Base-by-base conservation (phyloP, 2,888 invertebrate genomes). In the Lacanobia wlatinum region DNA sequence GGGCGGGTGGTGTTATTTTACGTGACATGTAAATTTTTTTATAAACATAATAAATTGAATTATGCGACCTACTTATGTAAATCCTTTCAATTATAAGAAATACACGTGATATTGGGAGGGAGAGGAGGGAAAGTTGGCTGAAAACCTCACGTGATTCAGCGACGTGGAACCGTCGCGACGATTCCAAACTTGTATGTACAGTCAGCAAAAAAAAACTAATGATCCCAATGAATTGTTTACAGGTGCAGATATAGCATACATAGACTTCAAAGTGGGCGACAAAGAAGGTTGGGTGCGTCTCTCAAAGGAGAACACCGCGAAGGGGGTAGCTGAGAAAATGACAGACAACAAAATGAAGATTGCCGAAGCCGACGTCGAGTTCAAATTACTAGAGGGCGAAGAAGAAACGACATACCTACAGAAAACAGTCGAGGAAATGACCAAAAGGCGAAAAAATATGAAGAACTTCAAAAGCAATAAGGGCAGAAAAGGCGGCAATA, bases 231-330 rank as follows among this genome's bases (percentile, higher is more conserved):
- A 2, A 16, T 62, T 62, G 8, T 38, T 50, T 14, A 59, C 43
- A 89, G 96, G 96, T 59, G 92, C 95, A 2, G 97, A 97, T 52
- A 95, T 98, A 61, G 97, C 98, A 0, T 99, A 97, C 90, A 97
- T 98, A 78, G 98, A 98, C 89, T 98, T 97, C 90, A 97, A 97
- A 83, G 97, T 97, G 66, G 98, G 98, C 0, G 97, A 98, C 81
- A 93, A 96, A 7, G 97, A 97, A 85, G 98, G 98, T 1, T 97
- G 97, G 93, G 96, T 98, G 23, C 97, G 98, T 56, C 96, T 98
- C 66, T 92, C 97, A 5, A 97, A 97, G 76, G 98, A 98, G 87
- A 97, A 98, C 89, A 93, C 97, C 10, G 98, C 98, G 0, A 97
- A 97, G 78, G 96, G 97, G 68, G 91, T 98, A 67, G 87, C 97